A percentile compares a stretch with the other conserved stretches of the same genome.
phyloP scores from a whole-genome alignment of 2,113 vertebrate genomes.

The Cnemophilus loriae region DNA sequence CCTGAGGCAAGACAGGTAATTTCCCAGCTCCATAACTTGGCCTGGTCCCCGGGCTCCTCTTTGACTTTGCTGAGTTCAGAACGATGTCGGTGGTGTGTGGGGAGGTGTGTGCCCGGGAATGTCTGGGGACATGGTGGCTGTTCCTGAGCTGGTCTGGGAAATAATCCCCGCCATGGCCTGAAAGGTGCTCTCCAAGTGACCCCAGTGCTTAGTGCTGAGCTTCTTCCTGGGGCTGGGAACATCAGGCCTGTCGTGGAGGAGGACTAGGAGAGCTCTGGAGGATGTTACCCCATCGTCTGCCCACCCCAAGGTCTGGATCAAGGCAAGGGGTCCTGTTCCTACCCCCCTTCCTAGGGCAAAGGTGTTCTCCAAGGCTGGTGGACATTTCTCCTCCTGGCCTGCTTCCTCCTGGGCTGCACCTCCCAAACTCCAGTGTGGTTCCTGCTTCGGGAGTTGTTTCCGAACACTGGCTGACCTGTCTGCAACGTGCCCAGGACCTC shows the following conservation, averaged over 20 bases:
- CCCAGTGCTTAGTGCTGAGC: background rate
- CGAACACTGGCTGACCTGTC: fast-evolving
- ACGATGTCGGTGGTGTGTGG: fast-evolving
- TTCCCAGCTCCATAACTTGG: background rate
- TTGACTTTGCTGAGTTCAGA: background rate
- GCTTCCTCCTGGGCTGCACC: background rate
- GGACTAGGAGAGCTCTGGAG: background rate
- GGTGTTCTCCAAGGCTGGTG: background rate
- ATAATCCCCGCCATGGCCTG: background rate
- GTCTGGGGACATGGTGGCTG: fast-evolving
- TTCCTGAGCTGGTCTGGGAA: background rate
- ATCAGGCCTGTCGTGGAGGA: background rate
- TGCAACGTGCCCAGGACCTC: fast-evolving
- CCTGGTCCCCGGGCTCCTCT: background rate
- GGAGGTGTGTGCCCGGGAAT: fast-evolving
- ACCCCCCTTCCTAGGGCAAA: background rate
- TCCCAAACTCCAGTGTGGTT: background rate
- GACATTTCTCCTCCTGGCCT: background rate
- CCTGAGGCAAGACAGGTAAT: background rate
- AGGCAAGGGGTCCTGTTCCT: background rate
- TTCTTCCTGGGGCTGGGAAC: background rate
- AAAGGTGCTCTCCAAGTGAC: background rate
- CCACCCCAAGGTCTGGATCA: background rate
- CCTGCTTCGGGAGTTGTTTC: background rate
- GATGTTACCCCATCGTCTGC: background rate